phyloP scores from a whole-genome alignment of 2,888 invertebrate species.

The Deladenus siricidicola region DNA sequence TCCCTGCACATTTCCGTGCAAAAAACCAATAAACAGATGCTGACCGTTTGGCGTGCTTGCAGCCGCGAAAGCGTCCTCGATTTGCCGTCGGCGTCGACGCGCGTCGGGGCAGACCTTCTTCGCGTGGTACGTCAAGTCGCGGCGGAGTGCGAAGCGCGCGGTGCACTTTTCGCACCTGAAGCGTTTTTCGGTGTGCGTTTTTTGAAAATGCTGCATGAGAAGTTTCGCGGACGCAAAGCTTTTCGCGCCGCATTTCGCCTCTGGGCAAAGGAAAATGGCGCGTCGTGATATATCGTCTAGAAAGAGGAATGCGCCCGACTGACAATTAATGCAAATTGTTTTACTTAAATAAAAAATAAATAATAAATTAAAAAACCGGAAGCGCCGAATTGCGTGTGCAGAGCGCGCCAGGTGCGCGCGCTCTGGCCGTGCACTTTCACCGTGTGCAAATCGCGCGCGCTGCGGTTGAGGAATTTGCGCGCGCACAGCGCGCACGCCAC shows the following conservation, averaged over 20 bases:
- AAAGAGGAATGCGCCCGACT: not conserved
- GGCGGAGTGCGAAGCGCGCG: constrained; percentile 22
- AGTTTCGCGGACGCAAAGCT: constrained; percentile 17
- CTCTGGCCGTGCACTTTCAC: constrained; percentile 7
- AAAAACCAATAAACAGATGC: too few species aligned
- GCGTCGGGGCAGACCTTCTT: constrained; percentile 18
- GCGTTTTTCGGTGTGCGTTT: constrained; percentile 20
- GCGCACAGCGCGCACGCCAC: constrained; percentile 4
- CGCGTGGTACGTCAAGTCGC: constrained; percentile 32
- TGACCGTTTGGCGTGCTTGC: too few species aligned
- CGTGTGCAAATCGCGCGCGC: constrained; percentile 13
- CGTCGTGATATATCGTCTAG: not conserved
- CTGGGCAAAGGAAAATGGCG: constrained; percentile 2
- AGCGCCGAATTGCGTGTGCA: not conserved
- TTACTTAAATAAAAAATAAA: not conserved
- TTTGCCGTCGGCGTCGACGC: not conserved
- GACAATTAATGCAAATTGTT: not conserved
- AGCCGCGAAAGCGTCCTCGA: too few species aligned
- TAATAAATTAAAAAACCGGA: not conserved
- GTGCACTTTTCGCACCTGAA: constrained; percentile 16
- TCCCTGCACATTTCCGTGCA: too few species aligned
- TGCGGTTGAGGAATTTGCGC: constrained; percentile 10
- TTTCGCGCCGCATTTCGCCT: constrained; percentile 9
- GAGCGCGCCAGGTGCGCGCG: not conserved
- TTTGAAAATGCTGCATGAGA: constrained; percentile 31